phyloP scores from a whole-genome alignment of 1,140 invertebrate species.

The Parasteatoda tepidariorum region DNA sequence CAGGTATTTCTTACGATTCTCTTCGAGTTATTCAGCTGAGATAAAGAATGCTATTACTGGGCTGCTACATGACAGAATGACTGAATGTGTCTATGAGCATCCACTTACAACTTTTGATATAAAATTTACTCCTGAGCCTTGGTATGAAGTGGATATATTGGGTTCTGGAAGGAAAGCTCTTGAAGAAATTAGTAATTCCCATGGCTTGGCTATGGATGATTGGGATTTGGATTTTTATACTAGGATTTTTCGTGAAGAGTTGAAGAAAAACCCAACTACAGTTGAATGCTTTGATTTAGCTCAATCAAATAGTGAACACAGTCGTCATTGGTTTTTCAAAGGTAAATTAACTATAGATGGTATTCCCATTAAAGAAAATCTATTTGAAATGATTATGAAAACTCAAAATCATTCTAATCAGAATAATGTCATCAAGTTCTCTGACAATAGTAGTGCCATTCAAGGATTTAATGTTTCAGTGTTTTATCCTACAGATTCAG shows the following conservation, averaged over 20 bases:
- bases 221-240: conserved; percentile 90
- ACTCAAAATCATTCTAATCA: conserved; percentile 83
- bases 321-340: conserved; percentile 75
- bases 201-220: conserved; percentile 90
- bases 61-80: conserved; percentile 84
- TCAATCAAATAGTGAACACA: conserved; percentile 95
- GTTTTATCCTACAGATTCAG: conserved; percentile 74
- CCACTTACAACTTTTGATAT: conserved; percentile 78
- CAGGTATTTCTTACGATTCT: conserved; percentile 78
- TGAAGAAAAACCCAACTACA: conserved; percentile 94
- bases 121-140: conserved; percentile 73
- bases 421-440: conserved; percentile 98
- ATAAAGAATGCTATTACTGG: neutral
- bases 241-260: conserved; percentile 80
- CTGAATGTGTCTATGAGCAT: conserved; percentile 81
- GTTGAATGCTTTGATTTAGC: conserved; percentile 98
- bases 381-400: conserved; percentile 92
- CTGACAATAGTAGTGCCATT: conserved; percentile 97
- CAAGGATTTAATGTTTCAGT: conserved; percentile 80
- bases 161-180: conserved; percentile 81
- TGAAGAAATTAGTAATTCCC: conserved; percentile 82
- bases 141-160: conserved; percentile 86
- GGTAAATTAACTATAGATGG: conserved; percentile 90
- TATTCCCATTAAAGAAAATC: conserved; percentile 78
- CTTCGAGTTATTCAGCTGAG: neutral